Evolutionary conservation across 2,888 invertebrate species (phyloP).

Genomic region (Apocheima hispidaria): DNA sequence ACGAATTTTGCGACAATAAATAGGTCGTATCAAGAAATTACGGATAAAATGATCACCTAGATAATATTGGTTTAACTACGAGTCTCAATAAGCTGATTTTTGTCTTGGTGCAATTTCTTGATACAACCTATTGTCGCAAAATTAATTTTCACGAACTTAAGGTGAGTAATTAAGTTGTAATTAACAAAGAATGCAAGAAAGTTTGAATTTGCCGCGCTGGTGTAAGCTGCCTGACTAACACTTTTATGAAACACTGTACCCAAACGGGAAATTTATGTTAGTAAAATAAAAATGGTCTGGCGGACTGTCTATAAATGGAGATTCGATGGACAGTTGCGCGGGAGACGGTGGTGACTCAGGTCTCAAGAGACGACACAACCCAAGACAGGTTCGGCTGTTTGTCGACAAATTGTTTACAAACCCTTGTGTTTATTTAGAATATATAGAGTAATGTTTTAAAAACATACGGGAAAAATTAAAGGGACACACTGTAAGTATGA

Average conservation of each 20-base stretch:
- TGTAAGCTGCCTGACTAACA: not conserved
- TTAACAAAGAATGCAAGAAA: no score
- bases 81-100: no score
- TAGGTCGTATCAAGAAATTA: no score
- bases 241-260: not conserved
- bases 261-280: conserved; percentile 16
- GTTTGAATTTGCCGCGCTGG: no score
- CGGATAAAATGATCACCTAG: no score
- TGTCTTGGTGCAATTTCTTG: no score
- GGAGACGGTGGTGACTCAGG: conserved; percentile 60
- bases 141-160: no score
- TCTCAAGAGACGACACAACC: conserved; percentile 10
- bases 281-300: conserved; percentile 38
- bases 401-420: conserved; percentile 58
- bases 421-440: conserved; percentile 37
- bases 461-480: conserved; percentile 19
- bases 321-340: conserved; percentile 61
- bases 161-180: no score
- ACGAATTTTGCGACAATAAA: no score
- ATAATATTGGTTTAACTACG: no score
- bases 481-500: not conserved
- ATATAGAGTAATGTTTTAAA: conserved; percentile 9
- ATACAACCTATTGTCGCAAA: no score
- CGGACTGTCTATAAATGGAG: conserved; percentile 64
- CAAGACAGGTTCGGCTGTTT: conserved; percentile 36